Conservation (phyloP, 2,113 vertebrate species). For the Hoplias malabaricus region DNA sequence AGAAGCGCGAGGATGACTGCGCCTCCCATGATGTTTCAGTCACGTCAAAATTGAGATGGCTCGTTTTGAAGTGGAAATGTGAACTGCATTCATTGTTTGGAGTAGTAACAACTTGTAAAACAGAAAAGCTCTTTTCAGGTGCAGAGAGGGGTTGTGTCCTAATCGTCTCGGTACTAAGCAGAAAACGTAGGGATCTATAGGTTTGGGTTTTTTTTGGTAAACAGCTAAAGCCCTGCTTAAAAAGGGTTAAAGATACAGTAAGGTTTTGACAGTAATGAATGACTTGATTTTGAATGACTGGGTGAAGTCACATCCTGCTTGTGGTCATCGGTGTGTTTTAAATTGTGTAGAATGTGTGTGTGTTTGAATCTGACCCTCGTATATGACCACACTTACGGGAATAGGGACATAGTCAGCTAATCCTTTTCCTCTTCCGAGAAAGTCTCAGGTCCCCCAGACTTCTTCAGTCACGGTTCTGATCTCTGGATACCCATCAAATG, state of each 20-base stretch:
- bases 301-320: constrained; percentile 27
- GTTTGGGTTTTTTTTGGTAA: not conserved
- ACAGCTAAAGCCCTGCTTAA: not conserved
- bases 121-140: not conserved
- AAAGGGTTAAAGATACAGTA: not conserved
- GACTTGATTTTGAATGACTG: not conserved
- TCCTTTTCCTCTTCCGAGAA: constrained; percentile 18
- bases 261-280: not conserved
- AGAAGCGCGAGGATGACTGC: not conserved
- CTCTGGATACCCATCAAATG: constrained; percentile 3
- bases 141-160: not conserved
- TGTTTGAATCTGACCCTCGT: not conserved
- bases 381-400: constrained; percentile 19
- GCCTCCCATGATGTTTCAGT: not conserved
- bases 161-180: not conserved
- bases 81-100: not conserved
- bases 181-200: not conserved
- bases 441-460: constrained; percentile 1
- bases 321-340: constrained; percentile 7
- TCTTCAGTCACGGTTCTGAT: constrained; percentile 5
- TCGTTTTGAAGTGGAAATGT: not conserved
- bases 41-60: not conserved
- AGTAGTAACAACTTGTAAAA: not conserved
- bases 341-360: not conserved
- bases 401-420: constrained; percentile 18